Evolutionary conservation across 2,888 invertebrate species (phyloP).

Genomic region (Omphaloscelis lunosa): DNA sequence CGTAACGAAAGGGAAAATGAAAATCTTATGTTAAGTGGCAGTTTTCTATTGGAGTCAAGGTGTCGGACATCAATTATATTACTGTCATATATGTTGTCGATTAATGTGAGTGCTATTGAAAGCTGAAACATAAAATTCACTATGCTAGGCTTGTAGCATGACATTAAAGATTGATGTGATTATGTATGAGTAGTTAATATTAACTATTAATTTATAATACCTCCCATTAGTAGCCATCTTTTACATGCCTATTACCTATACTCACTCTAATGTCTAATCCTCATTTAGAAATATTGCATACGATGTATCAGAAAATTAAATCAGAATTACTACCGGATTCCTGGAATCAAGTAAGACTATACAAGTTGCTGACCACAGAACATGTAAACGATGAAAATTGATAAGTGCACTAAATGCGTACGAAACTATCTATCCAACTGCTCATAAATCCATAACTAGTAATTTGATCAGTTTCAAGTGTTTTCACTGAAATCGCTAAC

Average conservation of each 20-base stretch:
- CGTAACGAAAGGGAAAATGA: slow-evolving; percentile 51
- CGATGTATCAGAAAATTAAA: slow-evolving; percentile 65
- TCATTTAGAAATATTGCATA: slow-evolving; percentile 44
- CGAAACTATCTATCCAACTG: slow-evolving; percentile 73
- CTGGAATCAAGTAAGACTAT: slow-evolving; percentile 63
- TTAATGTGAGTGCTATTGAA: slow-evolving; percentile 10
- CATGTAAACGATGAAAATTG: slow-evolving; percentile 73
- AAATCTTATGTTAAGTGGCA: slow-evolving; percentile 35
- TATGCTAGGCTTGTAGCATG: background rate
- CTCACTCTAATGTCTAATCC: slow-evolving; percentile 35
- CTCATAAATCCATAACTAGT: slow-evolving; percentile 79
- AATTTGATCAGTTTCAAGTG: slow-evolving; percentile 84
- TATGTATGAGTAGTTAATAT: slow-evolving; percentile 2
- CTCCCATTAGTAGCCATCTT: slow-evolving; percentile 20
- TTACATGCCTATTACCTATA: slow-evolving; percentile 11
- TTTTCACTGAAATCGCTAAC: slow-evolving; percentile 86
- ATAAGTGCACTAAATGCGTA: slow-evolving; percentile 72
- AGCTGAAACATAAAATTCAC: slow-evolving; percentile 13
- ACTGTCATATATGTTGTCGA: background rate
- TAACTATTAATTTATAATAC: slow-evolving; percentile 32
- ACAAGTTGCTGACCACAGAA: slow-evolving; percentile 64
- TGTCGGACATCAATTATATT: slow-evolving; percentile 15
- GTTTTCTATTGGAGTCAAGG: slow-evolving; percentile 7
- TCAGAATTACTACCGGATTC: slow-evolving; percentile 65
- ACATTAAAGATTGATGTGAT: slow-evolving; percentile 11